phyloP scores from a whole-genome alignment of 2,113 vertebrate genomes.

The Meriones unguiculatus region DNA sequence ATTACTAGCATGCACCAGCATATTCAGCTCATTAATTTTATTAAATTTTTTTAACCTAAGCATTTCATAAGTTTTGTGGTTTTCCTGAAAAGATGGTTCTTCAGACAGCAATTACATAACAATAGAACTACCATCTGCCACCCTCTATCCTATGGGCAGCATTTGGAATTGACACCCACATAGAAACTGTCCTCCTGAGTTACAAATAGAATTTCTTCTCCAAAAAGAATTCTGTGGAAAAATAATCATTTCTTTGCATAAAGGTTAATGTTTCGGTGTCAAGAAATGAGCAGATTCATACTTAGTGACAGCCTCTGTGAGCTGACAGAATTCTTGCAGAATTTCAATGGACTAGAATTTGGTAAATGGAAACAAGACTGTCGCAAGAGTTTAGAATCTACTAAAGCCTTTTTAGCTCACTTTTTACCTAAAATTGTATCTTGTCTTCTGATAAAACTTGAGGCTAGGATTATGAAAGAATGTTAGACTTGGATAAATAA shows the following conservation, averaged over 20 bases:
- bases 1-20: background rate
- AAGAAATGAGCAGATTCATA: constrained; percentile 44
- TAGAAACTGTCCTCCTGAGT: background rate
- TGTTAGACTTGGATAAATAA: constrained; percentile 3
- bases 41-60: background rate
- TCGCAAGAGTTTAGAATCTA: constrained; percentile 52
- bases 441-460: constrained; percentile 30
- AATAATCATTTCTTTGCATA: constrained; percentile 29
- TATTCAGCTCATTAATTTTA: background rate
- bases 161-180: background rate
- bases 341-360: constrained; percentile 26
- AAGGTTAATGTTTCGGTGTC: constrained; percentile 29
- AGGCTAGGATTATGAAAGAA: constrained; percentile 37
- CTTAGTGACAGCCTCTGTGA: constrained; percentile 47
- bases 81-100: constrained; percentile 39
- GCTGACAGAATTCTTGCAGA: constrained; percentile 32
- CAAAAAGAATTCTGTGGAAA: background rate
- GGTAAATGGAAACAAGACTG: background rate
- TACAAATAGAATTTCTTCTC: constrained; percentile 1
- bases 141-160: background rate
- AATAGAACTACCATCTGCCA: background rate
- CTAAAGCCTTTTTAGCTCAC: background rate
- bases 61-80: constrained; percentile 17
- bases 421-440: constrained; percentile 21
- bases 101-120: background rate